Evolutionary conservation across 1,140 invertebrate genomes (phyloP).

Genomic region (Drosophila grimshawi): DNA sequence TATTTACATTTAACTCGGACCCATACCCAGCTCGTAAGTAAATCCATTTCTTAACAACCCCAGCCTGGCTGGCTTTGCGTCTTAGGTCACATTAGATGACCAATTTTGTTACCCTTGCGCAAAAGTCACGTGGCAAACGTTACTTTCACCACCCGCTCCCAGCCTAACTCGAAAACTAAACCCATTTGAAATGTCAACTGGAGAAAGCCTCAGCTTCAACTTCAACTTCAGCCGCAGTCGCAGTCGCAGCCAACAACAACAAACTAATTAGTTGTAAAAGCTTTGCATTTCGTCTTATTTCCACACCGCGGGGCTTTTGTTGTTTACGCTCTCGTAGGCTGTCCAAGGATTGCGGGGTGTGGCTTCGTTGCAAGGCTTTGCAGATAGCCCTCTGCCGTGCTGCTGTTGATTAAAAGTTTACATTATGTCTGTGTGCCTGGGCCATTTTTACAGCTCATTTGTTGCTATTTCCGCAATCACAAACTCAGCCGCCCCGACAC

Average conservation of each 20-base stretch:
- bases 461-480: constrained; percentile 59
- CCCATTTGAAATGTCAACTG: constrained; percentile 61
- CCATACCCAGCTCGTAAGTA: constrained; percentile 13
- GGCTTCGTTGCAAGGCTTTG: constrained; percentile 30
- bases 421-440: constrained; percentile 41
- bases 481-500: constrained; percentile 10
- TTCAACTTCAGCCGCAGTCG: constrained; percentile 24
- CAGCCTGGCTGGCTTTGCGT: constrained; percentile 22
- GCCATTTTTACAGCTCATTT: constrained; percentile 75
- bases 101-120: constrained; percentile 36
- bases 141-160: constrained; percentile 26
- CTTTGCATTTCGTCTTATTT: constrained; percentile 10
- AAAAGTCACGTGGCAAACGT: constrained; percentile 46
- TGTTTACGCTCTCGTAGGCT: neutral
- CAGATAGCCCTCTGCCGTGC: constrained; percentile 44
- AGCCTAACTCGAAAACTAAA: neutral
- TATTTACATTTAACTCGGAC: constrained; percentile 63
- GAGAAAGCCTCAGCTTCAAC: constrained; percentile 7
- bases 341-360: neutral
- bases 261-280: constrained; percentile 73
- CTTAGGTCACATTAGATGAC: constrained; percentile 68
- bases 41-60: constrained; percentile 16
- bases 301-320: neutral
- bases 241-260: constrained; percentile 16
- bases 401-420: constrained; percentile 76